These are phyloP conservation scores for Thecocarcelia acutangulata DNA, from an alignment of 2,888 invertebrate genomes.

Conservation along the genomic window DNA sequence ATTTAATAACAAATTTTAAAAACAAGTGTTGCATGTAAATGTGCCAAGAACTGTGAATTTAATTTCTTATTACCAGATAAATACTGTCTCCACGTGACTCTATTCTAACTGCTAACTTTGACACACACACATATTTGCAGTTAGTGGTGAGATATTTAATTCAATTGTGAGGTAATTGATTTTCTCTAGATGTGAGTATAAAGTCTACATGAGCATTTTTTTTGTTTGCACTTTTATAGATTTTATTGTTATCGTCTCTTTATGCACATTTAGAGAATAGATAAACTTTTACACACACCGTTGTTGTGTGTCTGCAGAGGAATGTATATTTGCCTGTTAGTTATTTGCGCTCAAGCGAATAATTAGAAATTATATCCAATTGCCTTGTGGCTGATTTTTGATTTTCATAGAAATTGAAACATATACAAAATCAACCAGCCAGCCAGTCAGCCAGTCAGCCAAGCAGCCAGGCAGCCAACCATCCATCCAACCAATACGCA, in stretches of 20 bases:
- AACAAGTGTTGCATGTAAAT: too few relatives aligned
- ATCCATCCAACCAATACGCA: constrained; percentile 25
- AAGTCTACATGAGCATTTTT: constrained; percentile 6
- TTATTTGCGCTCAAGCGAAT: constrained; percentile 77
- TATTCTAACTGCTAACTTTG: not conserved
- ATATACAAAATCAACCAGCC: constrained; percentile 59
- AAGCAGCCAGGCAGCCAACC: constrained; percentile 21
- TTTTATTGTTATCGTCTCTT: constrained; percentile 23
- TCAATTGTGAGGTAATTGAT: constrained; percentile 1
- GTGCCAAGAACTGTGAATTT: too few relatives aligned
- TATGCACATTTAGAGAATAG: constrained; percentile 11
- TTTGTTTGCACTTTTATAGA: constrained; percentile 21
- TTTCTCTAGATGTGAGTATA: not conserved
- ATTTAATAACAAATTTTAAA: too few relatives aligned
- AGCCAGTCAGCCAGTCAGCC: constrained; percentile 15
- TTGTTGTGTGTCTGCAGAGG: constrained; percentile 7
- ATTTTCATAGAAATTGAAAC: constrained; percentile 70
- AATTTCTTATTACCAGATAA: too few relatives aligned
- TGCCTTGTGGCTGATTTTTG: constrained; percentile 77
- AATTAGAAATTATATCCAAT: constrained; percentile 81
- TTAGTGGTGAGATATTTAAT: constrained; percentile 1
- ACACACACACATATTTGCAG: not conserved
- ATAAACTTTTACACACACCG: constrained; percentile 21
- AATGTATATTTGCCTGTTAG: constrained; percentile 62
- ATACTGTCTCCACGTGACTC: too few relatives aligned